A percentile compares a stretch with the other conserved stretches of the same genome.
Evolutionary conservation across 2,113 vertebrate genomes (phyloP).

Genomic region (Anhinga anhinga): DNA sequence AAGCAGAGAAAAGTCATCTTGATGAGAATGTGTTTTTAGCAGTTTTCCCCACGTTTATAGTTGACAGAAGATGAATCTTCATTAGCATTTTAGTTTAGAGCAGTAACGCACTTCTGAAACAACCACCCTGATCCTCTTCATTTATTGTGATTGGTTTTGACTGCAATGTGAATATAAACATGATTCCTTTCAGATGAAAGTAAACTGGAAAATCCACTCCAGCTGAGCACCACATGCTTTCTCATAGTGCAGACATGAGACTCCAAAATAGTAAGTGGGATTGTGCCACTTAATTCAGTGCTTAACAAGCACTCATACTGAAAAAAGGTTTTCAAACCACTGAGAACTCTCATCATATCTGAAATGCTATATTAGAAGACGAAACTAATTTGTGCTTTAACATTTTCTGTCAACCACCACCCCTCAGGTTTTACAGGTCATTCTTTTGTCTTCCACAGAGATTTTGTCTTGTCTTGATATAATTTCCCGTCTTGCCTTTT

Average conservation of each 20-base stretch:
- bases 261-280: neutral
- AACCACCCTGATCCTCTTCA: fast-evolving
- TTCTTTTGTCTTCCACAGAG: neutral
- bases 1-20: neutral
- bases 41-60: neutral
- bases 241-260: fast-evolving
- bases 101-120: neutral
- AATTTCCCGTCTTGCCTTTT: neutral
- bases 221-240: neutral
- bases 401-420: neutral
- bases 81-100: neutral
- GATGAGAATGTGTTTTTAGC: neutral
- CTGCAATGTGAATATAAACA: neutral
- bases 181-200: neutral
- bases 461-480: neutral
- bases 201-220: neutral
- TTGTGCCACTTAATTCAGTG: neutral
- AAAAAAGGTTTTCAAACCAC: neutral
- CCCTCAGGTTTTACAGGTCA: neutral
- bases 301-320: neutral
- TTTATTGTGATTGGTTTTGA: neutral
- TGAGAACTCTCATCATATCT: neutral
- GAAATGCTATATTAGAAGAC: neutral
- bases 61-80: neutral
- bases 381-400: neutral